A percentile compares a stretch with the other conserved stretches of the same genome.
Evolutionary conservation across 2,113 vertebrate genomes (phyloP).

Genomic region (Sinocyclocheilus anophthalmus): DNA sequence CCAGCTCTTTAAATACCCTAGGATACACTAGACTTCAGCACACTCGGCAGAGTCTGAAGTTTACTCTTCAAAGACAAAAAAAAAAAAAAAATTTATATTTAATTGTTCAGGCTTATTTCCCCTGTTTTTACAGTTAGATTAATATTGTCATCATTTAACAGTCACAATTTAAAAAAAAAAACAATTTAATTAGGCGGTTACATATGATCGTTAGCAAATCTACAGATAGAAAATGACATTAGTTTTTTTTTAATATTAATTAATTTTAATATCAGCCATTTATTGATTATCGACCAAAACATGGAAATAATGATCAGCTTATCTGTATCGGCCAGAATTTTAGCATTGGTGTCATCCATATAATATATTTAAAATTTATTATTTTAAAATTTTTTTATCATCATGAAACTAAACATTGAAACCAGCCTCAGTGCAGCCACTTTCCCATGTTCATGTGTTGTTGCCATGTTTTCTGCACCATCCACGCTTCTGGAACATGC

Average conservation of each 20-base stretch:
- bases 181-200: background rate
- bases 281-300: background rate
- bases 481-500: background rate
- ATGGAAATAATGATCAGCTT: background rate
- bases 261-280: background rate
- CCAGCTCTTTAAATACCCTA: background rate
- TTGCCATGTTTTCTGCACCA: background rate
- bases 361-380: no score
- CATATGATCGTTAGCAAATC: background rate
- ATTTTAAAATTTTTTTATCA: no score
- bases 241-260: background rate
- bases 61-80: background rate
- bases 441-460: background rate
- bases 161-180: background rate
- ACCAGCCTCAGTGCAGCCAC: background rate
- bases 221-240: background rate
- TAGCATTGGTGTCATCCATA: background rate
- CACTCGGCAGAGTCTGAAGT: background rate
- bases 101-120: background rate
- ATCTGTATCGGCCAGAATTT: no score
- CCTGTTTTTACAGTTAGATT: background rate
- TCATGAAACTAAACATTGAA: constrained; percentile 7
- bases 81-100: no score
- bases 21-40: background rate
- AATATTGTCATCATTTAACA: background rate